Conservation (phyloP, 1,140 invertebrate species). For the Cryptotermes secundus region DNA sequence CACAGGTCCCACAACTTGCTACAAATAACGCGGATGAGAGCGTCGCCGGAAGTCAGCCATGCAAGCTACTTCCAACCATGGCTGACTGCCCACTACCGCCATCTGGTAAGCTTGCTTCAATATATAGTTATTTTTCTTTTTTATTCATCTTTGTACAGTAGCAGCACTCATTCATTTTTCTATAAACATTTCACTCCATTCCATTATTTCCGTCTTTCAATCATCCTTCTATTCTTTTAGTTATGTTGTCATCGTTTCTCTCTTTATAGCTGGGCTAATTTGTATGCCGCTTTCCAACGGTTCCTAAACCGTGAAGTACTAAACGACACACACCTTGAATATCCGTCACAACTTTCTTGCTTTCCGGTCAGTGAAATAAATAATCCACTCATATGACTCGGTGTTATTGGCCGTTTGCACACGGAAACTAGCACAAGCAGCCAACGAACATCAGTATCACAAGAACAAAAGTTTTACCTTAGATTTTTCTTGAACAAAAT, state of each 20-base stretch:
- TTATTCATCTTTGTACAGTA: neutral
- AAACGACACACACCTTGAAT: neutral
- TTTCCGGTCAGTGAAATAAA: neutral
- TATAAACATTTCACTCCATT: conserved; percentile 11
- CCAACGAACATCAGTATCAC: too few relatives aligned
- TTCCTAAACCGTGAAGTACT: neutral
- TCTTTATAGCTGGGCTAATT: neutral
- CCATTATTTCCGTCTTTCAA: conserved; percentile 19
- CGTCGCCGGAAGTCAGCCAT: neutral
- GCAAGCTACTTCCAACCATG: conserved; percentile 8
- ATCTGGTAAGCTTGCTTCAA: conserved; percentile 11
- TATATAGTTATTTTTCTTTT: conserved; percentile 7
- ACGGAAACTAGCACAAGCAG: too few relatives aligned
- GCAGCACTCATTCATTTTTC: conserved; percentile 15
- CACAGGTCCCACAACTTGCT: neutral
- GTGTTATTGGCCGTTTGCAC: too few relatives aligned
- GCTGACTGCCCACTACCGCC: conserved; percentile 10
- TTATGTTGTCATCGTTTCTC: conserved; percentile 1
- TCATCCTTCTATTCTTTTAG: conserved; percentile 6
- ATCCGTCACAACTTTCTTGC: neutral
- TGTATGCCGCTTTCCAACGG: conserved; percentile 6
- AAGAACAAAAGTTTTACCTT: too few relatives aligned
- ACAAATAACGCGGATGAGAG: neutral
- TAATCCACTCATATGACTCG: too few relatives aligned
- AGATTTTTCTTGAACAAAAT: too few relatives aligned